A percentile compares a stretch with the other conserved stretches of the same genome.
These are phyloP conservation scores for Grallaria varia DNA, from an alignment of 2,113 vertebrate species.

Conservation along the genomic window DNA sequence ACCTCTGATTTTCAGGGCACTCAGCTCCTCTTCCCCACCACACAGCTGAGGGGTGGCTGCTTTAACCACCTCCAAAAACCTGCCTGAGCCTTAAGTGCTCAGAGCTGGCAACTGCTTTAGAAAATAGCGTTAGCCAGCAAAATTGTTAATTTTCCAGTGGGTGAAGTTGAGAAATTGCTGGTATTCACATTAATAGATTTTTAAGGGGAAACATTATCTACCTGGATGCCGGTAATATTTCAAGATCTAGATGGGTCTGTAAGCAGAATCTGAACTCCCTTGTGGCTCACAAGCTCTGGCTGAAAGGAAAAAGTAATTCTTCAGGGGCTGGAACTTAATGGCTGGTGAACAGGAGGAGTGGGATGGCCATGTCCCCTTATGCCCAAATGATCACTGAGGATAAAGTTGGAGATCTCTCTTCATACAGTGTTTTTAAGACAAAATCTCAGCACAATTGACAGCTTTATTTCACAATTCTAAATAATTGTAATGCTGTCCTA, in stretches of 20 bases:
- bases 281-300: background rate
- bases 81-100: background rate
- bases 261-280: background rate
- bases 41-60: rapidly evolving
- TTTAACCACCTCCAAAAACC: background rate
- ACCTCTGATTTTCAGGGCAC: background rate
- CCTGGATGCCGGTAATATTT: background rate
- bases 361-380: background rate
- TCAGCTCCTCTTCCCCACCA: background rate
- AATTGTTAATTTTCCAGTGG: background rate
- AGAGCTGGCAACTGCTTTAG: background rate
- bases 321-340: background rate
- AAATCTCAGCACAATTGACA: background rate
- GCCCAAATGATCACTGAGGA: background rate
- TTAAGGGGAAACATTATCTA: background rate
- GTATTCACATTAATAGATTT: background rate
- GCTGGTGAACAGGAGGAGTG: background rate
- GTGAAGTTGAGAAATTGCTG: background rate
- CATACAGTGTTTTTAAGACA: background rate
- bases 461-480: background rate
- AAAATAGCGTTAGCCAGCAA: background rate
- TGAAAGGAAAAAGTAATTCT: background rate
- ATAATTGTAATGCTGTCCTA: background rate
- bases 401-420: background rate
- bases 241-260: background rate